Evolutionary conservation across 2,113 vertebrate genomes (phyloP).

Genomic region (Bungarus multicinctus): DNA sequence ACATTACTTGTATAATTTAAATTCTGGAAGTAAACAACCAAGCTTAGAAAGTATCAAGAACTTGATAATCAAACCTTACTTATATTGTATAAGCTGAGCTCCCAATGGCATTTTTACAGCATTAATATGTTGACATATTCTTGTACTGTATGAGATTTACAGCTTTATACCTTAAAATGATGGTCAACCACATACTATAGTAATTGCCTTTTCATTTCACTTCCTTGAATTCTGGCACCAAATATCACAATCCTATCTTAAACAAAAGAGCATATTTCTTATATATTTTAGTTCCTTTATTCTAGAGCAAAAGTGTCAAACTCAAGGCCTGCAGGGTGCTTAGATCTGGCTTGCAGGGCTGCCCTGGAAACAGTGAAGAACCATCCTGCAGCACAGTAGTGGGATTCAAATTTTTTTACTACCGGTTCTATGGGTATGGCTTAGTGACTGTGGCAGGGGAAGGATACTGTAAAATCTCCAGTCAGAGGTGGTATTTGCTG

Average conservation of each 20-base stretch:
- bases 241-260: background rate
- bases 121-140: background rate
- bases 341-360: too few relatives aligned
- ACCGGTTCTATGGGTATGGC: too few relatives aligned
- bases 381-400: too few relatives aligned
- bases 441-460: too few relatives aligned
- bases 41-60: background rate
- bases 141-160: background rate
- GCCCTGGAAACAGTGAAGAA: too few relatives aligned
- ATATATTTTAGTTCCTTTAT: background rate
- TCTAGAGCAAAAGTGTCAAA: too few relatives aligned
- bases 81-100: background rate
- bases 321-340: too few relatives aligned
- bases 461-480: too few relatives aligned
- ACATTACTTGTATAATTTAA: background rate
- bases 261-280: background rate
- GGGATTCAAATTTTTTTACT: too few relatives aligned
- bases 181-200: background rate
- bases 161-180: background rate
- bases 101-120: background rate
- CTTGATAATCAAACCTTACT: background rate
- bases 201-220: background rate
- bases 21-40: background rate
- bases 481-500: too few relatives aligned
- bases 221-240: background rate